Evolutionary conservation across 1,140 invertebrate species (phyloP).

Genomic region (Cherax destructor): DNA sequence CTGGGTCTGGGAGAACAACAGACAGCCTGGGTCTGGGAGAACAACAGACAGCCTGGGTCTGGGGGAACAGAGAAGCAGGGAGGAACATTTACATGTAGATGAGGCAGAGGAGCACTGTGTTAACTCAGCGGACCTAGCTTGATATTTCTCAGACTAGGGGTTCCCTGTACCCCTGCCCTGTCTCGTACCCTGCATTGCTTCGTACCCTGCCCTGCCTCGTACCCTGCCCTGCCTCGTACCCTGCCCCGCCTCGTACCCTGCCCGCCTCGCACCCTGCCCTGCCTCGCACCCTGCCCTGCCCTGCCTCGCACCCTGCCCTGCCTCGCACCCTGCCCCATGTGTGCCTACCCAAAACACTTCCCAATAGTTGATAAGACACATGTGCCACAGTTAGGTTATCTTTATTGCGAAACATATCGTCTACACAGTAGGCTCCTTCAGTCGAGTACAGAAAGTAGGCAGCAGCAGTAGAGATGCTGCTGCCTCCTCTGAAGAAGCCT

Average conservation of each 20-base stretch:
- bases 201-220: neutral
- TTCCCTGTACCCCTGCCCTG: neutral
- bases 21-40: neutral
- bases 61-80: neutral
- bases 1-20: neutral
- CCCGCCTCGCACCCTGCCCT: neutral
- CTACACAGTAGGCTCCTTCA: too few species aligned
- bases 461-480: too few species aligned
- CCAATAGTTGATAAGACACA: too few species aligned
- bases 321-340: too few species aligned
- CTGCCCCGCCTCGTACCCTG: neutral
- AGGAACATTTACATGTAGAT: slow-evolving; percentile 15
- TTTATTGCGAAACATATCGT: too few species aligned
- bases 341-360: too few species aligned
- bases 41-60: neutral
- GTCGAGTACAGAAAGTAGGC: too few species aligned
- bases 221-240: neutral
- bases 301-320: neutral
- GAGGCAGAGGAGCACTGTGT: neutral
- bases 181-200: neutral
- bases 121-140: neutral
- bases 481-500: too few species aligned
- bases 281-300: neutral
- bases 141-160: neutral
- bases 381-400: too few species aligned